Base-by-base conservation (phyloP, 2,888 invertebrate genomes). In the Nebria brevicollis region DNA sequence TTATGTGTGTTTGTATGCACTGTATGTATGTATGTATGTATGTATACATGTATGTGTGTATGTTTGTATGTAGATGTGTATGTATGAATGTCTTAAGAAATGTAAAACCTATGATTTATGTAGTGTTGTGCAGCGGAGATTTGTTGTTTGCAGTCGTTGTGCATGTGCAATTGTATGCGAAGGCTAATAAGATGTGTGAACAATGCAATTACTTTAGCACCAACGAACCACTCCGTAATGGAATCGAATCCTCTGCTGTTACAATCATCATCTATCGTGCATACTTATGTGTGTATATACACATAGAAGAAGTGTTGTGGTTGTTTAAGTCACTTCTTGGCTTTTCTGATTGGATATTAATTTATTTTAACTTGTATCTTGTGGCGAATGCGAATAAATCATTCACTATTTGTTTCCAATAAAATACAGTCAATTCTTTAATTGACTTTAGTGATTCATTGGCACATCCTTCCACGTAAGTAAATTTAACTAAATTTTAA, bases 131-230 rank as follows among this genome's bases (percentile, higher is more conserved):
- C 70, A 13, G 34, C 11, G 20, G 25, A 54, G 7, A 70, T 70
- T 26, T 34, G 25, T 70, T 70, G 70, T 70, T 25, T 70, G 26
- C 7, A 72, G 8, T n/a, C 72, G 72, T 42, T 54, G 41, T 73
- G 72, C 10, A 25, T 54, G 41, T 73, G 72, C 10, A 25, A n/a
- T n/a, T n/a, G 43, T 34, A 26, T 73, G 43, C 26, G 73, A 34
- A 26, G 42, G n/a, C 73, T 73, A 73, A 73, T 73, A 41, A 73
- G 73, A 73, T 73, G 15, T 41, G 73, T 73, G 73, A 73, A 73
- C 73, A 73, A 73, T 73, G 73, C 42, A 73, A 73, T 73, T 73
- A 73, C 41, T 41, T 72, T 72, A 34, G 6, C 15, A 73, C 34
- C 15, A 73, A 70, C 70, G n/a, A 34, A 25, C 66, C 13, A 25